Percentiles rank a stretch among this genome's conserved stretches.
Evolutionary conservation across 2,888 invertebrate species (phyloP).

Genomic region (Melanophora roralis): DNA sequence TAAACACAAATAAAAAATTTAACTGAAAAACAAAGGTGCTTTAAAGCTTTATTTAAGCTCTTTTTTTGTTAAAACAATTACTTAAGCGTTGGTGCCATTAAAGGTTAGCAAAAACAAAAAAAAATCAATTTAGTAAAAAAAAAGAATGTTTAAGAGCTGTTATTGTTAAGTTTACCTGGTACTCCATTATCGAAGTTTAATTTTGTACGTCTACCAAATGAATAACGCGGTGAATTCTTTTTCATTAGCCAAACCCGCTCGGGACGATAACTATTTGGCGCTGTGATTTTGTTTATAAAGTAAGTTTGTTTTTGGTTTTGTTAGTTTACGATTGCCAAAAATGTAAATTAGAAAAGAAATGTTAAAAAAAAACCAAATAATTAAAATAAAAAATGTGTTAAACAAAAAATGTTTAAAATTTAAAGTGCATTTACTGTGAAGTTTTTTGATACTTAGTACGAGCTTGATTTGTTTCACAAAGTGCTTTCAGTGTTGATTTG

Average conservation of each 20-base stretch:
- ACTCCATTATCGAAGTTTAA: constrained; percentile 74
- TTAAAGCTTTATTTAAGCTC: constrained; percentile 39
- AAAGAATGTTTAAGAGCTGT: constrained; percentile 5
- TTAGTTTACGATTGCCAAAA: constrained; percentile 41
- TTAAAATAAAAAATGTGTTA: constrained; percentile 14
- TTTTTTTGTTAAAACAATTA: neutral
- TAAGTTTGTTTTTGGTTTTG: constrained; percentile 17
- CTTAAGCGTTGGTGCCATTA: constrained; percentile 37
- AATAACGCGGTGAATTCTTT: constrained; percentile 77
- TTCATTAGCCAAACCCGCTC: constrained; percentile 80
- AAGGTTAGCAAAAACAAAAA: neutral
- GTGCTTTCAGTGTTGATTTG: constrained; percentile 1
- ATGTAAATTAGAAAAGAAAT: constrained; percentile 52
- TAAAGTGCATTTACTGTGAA: neutral
- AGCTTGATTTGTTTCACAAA: neutral
- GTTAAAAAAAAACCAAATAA: constrained; percentile 26
- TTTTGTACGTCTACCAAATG: constrained; percentile 80
- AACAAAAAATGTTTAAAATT: constrained; percentile 3
- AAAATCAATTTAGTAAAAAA: neutral
- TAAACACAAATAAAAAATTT: neutral
- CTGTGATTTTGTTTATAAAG: constrained; percentile 66
- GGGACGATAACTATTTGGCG: constrained; percentile 78
- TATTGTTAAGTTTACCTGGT: constrained; percentile 70
- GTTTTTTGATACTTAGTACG: neutral
- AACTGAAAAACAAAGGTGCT: neutral